phyloP scores from a whole-genome alignment of 2,113 vertebrate species.

The Menura novaehollandiae region DNA sequence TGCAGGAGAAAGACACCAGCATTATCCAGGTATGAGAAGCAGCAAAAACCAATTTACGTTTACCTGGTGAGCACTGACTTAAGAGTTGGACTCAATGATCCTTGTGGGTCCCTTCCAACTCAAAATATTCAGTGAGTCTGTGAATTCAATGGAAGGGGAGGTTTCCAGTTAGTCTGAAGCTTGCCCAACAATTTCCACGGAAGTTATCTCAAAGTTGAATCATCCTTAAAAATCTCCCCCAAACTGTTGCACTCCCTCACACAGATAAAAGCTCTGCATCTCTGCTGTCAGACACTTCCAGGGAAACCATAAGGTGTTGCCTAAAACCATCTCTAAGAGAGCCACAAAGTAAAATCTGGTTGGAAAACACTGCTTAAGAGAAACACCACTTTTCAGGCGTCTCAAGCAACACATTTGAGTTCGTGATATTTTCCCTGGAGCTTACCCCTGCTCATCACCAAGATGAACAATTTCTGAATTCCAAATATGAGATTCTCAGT shows the following conservation, averaged over 20 bases:
- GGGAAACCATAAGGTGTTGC: neutral
- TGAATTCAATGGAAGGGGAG: neutral
- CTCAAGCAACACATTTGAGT: neutral
- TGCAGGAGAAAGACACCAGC: neutral
- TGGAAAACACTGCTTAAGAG: conserved; percentile 14
- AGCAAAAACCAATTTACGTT: neutral
- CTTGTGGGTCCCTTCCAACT: neutral
- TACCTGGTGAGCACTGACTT: neutral
- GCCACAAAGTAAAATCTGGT: neutral
- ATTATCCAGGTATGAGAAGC: neutral
- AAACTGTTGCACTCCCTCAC: neutral
- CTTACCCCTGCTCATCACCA: neutral
- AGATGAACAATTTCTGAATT: conserved; percentile 43
- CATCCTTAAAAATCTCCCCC: neutral
- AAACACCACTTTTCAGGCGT: neutral
- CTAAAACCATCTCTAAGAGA: conserved; percentile 4
- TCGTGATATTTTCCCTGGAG: neutral
- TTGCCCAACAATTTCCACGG: neutral
- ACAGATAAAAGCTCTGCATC: neutral
- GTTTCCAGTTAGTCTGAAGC: neutral
- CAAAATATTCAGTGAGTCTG: neutral
- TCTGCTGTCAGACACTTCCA: neutral
- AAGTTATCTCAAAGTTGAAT: neutral
- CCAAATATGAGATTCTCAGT: neutral
- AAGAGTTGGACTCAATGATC: neutral